Conservation (phyloP, 2,888 invertebrate species). For the Cataglyphis livida region DNA sequence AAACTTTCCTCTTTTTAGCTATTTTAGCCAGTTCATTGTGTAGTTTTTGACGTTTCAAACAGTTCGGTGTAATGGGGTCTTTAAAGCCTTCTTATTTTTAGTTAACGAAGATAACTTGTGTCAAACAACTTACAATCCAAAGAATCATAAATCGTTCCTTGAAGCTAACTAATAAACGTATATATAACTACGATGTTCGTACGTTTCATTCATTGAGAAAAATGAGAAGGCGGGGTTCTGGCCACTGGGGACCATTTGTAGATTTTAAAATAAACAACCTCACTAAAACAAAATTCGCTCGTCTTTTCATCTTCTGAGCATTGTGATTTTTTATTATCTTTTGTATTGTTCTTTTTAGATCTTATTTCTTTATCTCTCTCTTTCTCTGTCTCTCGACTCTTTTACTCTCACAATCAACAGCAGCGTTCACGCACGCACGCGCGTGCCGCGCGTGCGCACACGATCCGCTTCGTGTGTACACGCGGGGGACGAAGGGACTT, state of each 20-base stretch:
- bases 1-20: not conserved
- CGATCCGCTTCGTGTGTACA: constrained; percentile 5
- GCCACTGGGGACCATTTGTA: too few species aligned
- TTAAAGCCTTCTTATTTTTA: not conserved
- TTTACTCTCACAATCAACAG: not conserved
- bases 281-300: not conserved
- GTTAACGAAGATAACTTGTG: not conserved
- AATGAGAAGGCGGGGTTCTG: not conserved
- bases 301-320: not conserved
- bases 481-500: constrained; percentile 15
- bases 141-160: not conserved
- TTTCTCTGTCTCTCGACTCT: not conserved
- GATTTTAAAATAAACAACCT: not conserved
- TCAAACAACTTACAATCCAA: not conserved
- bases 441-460: constrained; percentile 29
- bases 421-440: constrained; percentile 8
- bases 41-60: not conserved
- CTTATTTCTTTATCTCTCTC: not conserved
- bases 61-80: not conserved
- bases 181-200: not conserved
- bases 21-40: not conserved
- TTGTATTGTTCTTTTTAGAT: not conserved
- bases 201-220: not conserved
- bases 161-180: not conserved
- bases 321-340: not conserved